Conservation (phyloP, 2,797 vertebrate genomes). For the Syncerus caffer region DNA sequence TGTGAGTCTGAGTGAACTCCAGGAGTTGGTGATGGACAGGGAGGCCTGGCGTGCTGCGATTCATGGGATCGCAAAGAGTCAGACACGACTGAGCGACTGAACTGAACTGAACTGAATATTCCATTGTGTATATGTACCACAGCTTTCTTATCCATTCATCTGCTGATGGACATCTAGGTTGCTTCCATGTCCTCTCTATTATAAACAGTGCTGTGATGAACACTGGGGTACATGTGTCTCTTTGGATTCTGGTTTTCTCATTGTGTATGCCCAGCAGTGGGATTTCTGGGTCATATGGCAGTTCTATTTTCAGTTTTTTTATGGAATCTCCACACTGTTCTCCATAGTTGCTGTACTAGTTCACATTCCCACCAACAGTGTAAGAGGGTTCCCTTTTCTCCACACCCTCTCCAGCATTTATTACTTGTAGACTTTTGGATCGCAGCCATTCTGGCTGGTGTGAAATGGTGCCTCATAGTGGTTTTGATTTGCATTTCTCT, state of each 20-base stretch:
- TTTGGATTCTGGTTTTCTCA: not conserved
- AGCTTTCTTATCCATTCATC: not conserved
- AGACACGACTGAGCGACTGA: too few relatives aligned
- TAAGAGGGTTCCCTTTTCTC: not conserved
- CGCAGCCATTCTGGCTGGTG: fast-evolving
- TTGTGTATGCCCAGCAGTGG: not conserved
- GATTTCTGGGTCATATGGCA: not conserved
- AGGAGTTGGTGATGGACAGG: too few relatives aligned
- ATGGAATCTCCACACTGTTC: not conserved
- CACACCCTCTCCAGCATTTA: not conserved
- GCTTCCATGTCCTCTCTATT: not conserved
- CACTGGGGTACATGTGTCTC: not conserved
- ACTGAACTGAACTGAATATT: not conserved
- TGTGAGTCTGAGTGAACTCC: too few relatives aligned
- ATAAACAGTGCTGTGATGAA: not conserved
- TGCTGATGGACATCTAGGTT: not conserved
- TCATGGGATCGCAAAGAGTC: too few relatives aligned
- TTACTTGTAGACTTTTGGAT: not conserved
- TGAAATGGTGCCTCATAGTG: not conserved
- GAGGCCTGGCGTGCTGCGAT: too few relatives aligned
- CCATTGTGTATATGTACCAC: not conserved
- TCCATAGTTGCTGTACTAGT: not conserved
- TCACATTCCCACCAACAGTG: not conserved
- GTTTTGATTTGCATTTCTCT: not conserved
- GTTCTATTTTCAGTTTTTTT: not conserved